Evolutionary conservation across 2,888 invertebrate species (phyloP), one percentile per base, ranked within the genome.

Genomic region (Pristionchus maxplancki): DNA sequence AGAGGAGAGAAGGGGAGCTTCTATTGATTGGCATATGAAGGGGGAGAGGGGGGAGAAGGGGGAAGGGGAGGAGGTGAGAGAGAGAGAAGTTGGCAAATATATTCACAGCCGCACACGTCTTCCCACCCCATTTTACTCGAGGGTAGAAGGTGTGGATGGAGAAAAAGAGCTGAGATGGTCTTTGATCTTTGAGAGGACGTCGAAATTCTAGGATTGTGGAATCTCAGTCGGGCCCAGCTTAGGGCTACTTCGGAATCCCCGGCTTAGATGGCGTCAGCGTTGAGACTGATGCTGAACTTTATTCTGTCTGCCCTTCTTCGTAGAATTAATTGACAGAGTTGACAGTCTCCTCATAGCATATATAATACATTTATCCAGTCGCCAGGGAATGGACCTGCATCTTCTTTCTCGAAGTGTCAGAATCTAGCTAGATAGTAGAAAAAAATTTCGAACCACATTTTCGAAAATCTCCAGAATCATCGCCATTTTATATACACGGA

Each of bases 1-100:
- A 48, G 58, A 31, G n/a, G 62, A 40, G 82, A 58, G 58, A n/a
- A 34, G 85, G 85, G 44, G 64, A 40, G 40, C 44, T 40, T 40
- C 40, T 40, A 64, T 58, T n/a, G 85, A 64, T 40, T n/a, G 85
- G 85, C 31, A 85, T 40, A 85, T 40, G 48, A 40, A 85, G 40
- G 24, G 40, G 64, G 64, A 85, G 85, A 64, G 53, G 81, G 48
- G 71, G n/a, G 81, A 28, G 50, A 48, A 82, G 53, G 50, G 28
- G 82, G 50, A 34, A 53, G 53, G 82, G 17, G 50, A 53, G 82
- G 11, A 17, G 15, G 53, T 17, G 44, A 53, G 81, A 37, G 31
- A 20, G 11, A 37, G n/a, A 50, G 82, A 78, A 78, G 78, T 78
- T 78, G 78, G 78, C 78, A 78, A 78, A 78, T 78, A 78, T 78